Base-by-base conservation (phyloP, 2,888 invertebrate species). In the Eupithecia vulgata region DNA sequence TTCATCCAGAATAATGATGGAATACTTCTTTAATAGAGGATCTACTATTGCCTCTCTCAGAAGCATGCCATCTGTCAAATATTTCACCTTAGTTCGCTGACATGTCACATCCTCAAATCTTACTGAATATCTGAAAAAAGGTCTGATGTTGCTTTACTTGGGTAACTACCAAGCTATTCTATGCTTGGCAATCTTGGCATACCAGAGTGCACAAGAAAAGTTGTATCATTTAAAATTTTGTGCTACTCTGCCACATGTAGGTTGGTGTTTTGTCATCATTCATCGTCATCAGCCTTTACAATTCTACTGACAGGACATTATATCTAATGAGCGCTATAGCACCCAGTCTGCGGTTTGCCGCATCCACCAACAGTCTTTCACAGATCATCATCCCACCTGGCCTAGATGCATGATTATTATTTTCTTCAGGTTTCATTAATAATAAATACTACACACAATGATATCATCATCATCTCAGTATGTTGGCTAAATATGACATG, bases 21-120 rank as follows among this genome's bases (percentile, higher is more conserved):
- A 96, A 87, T 99, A 99, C 78, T 96, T 96, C 75, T 95, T 95
- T 4, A 98, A 88, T 57, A 97, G 88, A 12, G 96, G 96, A 89
- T 98, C 97, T 66, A 94, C 92, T 85, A 99, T 97, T 0, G 99
- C 98, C 92, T 99, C 99, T 71, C 99, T 95, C 6, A 99, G 93
- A 81, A 99, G 92, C 96, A 98, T 98, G 61, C 99, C 99, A 92
- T 99, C 99, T 5, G 99, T 99, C 85, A 99, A 93, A 89, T 97
- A 99, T 85, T 98, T 98, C 10, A 99, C 96, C 91, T 97, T 97
- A 0, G 99, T 99, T 76, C 95, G 95, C 1, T 95, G 91, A 66
- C 97, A 96, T 0, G 98, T 97, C 1, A 96, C 95, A 91, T 99
- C 98, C 91, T 99, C 98, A 95, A 99, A 99, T 79, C 99, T 95